Evolutionary conservation across 2,888 invertebrate genomes (phyloP), one percentile per base, ranked within the genome.

Genomic region (Anthophora plumipes): DNA sequence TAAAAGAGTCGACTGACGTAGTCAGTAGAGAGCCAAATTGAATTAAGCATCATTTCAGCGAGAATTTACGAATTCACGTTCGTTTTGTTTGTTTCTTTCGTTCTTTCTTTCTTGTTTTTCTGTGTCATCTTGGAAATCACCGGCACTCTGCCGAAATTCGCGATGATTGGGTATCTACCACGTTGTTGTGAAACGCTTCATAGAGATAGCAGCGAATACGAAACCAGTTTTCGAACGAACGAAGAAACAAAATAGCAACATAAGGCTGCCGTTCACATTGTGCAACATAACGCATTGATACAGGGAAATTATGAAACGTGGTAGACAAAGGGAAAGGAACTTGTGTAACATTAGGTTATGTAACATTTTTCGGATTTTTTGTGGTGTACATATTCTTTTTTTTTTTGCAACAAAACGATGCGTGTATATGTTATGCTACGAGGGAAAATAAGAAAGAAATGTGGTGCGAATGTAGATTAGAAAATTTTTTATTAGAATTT

Each of bases 171-270:
- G n/a, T n/a, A 31, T 31, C 31, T 31, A 1, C 37, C 50, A 5
- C 14, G 25, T n/a, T 14, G 17, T 59, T 11, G 39, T 41, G 37
- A 17, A 41, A 39, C 25, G 22, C 57, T 60, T 17, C 11, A 66
- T 57, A 39, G 25, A 43, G 25, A 43, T 64, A 50, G 41, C 14
- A 70, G 80, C 57, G 80, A 80, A 60, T 60, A 64, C 48, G 20
- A 68, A 80, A 80, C 80, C 80, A 74, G 80, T 80, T 74, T 48
- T 41, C 22, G 14, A 46, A 9, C 52, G 50, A 22, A 20, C 14
- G 48, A 50, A 54, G 54, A 48, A 66, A 69, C 17, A 55, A 66
- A 80, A 59, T 57, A 22, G 39, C 31, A 20, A 14, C 0, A 31
- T 17, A 52, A 22, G 41, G 59, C 12, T 52, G n/a, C n/a, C n/a